phyloP scores from a whole-genome alignment of 1,140 invertebrate species.

The Phymastichus coffea region DNA sequence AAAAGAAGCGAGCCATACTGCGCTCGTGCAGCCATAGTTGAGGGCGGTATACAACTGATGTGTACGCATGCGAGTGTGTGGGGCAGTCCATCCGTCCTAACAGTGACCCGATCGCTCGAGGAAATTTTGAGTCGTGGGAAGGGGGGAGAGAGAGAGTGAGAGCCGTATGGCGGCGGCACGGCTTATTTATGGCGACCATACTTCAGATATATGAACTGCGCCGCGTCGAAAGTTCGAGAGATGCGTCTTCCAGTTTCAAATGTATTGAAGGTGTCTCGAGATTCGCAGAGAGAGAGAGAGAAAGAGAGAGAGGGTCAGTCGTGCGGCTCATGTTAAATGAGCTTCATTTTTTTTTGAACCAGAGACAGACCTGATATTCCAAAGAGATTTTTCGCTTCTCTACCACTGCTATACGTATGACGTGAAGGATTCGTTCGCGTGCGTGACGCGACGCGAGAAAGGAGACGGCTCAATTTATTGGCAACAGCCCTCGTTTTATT shows the following conservation, averaged over 20 bases:
- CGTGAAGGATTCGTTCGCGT: slow-evolving; percentile 12
- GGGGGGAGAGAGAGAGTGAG: slow-evolving; percentile 1
- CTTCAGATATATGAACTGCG: slow-evolving; percentile 59
- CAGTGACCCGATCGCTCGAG: background rate
- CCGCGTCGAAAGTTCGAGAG: slow-evolving; percentile 56
- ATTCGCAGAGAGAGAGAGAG: slow-evolving; percentile 25
- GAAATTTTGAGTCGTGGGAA: slow-evolving; percentile 17
- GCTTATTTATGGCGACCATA: slow-evolving; percentile 58
- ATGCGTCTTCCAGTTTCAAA: slow-evolving; percentile 53
- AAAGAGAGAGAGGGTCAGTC: slow-evolving; percentile 21
- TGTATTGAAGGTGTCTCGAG: slow-evolving; percentile 49
- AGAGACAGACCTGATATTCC: too few relatives aligned
- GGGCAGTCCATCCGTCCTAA: background rate
- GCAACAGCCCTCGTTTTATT: too few relatives aligned
- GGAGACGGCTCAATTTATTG: slow-evolving; percentile 32
- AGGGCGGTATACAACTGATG: too few relatives aligned
- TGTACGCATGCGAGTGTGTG: too few relatives aligned
- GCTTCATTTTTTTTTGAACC: slow-evolving; percentile 40
- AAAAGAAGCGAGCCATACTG: too few relatives aligned
- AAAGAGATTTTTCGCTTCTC: too few relatives aligned
- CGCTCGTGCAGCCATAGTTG: too few relatives aligned
- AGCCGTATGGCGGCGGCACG: too few relatives aligned
- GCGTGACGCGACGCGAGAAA: slow-evolving; percentile 1
- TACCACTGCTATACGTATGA: too few relatives aligned
- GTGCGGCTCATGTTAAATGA: slow-evolving; percentile 41